A percentile compares a stretch with the other conserved stretches of the same genome.
phyloP scores from a whole-genome alignment of 2,113 vertebrate species.

The Tragulus kanchil region DNA sequence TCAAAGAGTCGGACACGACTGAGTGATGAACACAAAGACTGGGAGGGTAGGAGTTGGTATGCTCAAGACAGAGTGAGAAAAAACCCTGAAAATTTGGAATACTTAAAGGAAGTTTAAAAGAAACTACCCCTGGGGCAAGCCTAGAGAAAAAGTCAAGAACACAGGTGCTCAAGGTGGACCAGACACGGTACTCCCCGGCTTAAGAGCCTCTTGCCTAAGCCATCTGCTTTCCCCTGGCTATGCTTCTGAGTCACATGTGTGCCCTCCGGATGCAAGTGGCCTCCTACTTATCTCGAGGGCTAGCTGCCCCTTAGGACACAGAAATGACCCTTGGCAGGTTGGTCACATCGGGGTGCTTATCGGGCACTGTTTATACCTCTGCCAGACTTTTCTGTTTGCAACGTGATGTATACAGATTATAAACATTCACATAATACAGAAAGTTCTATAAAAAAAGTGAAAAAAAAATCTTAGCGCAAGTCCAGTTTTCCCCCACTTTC shows the following conservation, averaged over 20 bases:
- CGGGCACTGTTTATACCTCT: background rate
- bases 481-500: background rate
- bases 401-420: background rate
- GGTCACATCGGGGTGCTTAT: background rate
- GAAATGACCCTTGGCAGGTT: background rate
- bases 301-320: background rate
- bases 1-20: too few relatives aligned
- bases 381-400: background rate
- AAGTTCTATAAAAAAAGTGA: background rate
- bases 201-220: background rate
- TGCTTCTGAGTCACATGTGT: too few relatives aligned
- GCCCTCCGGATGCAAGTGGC: too few relatives aligned
- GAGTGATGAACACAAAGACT: background rate
- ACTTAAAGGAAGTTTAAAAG: background rate
- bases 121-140: background rate
- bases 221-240: background rate
- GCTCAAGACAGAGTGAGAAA: background rate
- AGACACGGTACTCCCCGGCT: background rate
- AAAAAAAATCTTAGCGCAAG: background rate
- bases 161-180: rapidly evolving
- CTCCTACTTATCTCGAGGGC: background rate
- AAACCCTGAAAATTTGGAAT: background rate
- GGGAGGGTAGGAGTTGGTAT: background rate
- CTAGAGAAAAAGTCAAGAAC: background rate
- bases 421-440: background rate